Base-by-base conservation (phyloP, 2,797 vertebrate species). In the Etheostoma perlongum region DNA sequence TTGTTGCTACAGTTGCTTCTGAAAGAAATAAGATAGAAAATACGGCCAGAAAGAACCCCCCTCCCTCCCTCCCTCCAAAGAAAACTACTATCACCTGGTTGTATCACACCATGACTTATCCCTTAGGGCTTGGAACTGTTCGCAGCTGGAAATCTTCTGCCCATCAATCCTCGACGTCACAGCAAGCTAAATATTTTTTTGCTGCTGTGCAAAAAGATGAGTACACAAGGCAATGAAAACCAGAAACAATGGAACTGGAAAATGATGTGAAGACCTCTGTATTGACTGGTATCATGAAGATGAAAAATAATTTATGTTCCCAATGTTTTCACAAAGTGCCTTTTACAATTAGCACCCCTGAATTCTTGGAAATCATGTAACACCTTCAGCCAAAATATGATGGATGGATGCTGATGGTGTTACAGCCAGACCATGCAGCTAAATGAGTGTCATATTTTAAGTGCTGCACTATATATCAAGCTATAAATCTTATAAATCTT, bases 151-250 rank as follows among this genome's bases (percentile, higher is more conserved):
- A 66, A 71, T 53, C 67, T 54, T 48, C 33, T 46, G 47, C 69
- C 72, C 81, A 75, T 90, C 83, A 77, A 57, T 87, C 64, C 7
- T 61, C 23, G 75, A 84, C 64, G 55, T 89, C 81, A 82, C 33
- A 42, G 64, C 51, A 7, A 51, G 67, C 82, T 21, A 65, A 72
- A 58, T 69, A 52, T 78, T 68, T 46, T 77, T 62, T 57, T 76
- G 71, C 64, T 48, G 58, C 67, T 61, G 77, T 58, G 79, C 78
- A 79, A 75, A 70, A 21, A 74, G 68, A 74, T 30, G 46, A 84
- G 47, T 1, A 64, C 70, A 59, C 14, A 0, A 62, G 42, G 57
- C 72, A 77, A 19, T 19, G 55, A 59, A 58, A 72, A 77, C 1
- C 23, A 58, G 53, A 58, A 76, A 82, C 80, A 64, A 64, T 67